Evolutionary conservation across 2,888 invertebrate genomes (phyloP), one percentile per base, ranked within the genome.

Genomic region (Ryuthela nishihirai): DNA sequence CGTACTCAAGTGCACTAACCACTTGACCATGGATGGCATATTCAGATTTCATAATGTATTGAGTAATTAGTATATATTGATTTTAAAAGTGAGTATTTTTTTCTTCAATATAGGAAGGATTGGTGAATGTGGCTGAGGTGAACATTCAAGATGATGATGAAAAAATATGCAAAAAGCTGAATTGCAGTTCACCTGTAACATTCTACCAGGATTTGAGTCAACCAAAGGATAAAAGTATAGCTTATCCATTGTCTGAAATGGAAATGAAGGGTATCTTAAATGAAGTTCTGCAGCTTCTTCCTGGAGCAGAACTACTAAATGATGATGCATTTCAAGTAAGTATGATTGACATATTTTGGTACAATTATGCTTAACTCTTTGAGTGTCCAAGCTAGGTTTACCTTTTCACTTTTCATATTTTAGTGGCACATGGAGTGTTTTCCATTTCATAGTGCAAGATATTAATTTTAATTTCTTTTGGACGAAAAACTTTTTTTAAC

Each of bases 301-400:
- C 85, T 3, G 81, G 81, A 67, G 79, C 83, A 7, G 70, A 78
- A 72, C 73, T 80, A 71, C 69, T 85, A 64, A 79, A 79, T 69
- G 74, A 77, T 62, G 70, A 77, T 3, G 73, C 81, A 44, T 82
- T 86, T 72, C 73, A 82, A 72, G 85, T 85, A 73, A 52, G 54
- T 44, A 35, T 25, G 29, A 10, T 29, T 29, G 7, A 29, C 21
- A 3, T 10, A 12, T 34, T 40, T 24, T 26, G n/a, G n/a, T n/a
- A n/a, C n/a, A n/a, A n/a, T n/a, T n/a, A n/a, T n/a, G n/a, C n/a
- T n/a, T n/a, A n/a, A n/a, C n/a, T n/a, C n/a, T n/a, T n/a, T n/a
- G n/a, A n/a, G n/a, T n/a, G n/a, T n/a, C n/a, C n/a, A n/a, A n/a
- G n/a, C n/a, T n/a, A n/a, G n/a, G n/a, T n/a, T n/a, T n/a, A n/a